Evolutionary conservation across 2,888 invertebrate species (phyloP).

Genomic region (Sympetrum striolatum): DNA sequence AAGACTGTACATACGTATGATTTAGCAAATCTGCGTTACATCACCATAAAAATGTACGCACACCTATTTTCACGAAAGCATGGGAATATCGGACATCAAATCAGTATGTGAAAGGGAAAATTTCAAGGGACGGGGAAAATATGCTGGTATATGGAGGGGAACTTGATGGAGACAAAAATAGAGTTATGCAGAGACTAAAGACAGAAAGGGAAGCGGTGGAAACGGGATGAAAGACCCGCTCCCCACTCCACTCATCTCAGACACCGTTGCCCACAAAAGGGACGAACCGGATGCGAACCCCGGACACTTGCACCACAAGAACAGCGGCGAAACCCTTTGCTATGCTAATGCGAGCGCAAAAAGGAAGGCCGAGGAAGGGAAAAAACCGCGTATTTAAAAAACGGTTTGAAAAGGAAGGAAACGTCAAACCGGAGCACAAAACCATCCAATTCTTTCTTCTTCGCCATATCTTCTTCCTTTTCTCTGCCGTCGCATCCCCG

Average conservation of each 20-base stretch:
- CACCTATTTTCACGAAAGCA: no score
- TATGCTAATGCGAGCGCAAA: conserved; percentile 8
- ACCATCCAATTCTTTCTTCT: background rate
- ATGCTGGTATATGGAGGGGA: background rate
- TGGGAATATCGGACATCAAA: no score
- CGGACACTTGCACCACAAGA: background rate
- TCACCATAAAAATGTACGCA: no score
- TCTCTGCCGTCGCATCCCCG: background rate
- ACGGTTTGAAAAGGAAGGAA: conserved; percentile 6
- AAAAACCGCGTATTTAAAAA: background rate
- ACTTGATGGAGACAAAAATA: background rate
- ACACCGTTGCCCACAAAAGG: conserved; percentile 8
- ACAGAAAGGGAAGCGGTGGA: background rate
- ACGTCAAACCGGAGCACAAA: background rate
- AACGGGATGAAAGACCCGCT: background rate
- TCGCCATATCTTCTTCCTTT: background rate
- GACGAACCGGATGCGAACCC: conserved; percentile 26
- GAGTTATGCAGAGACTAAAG: background rate
- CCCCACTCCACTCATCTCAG: background rate
- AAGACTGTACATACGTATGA: background rate
- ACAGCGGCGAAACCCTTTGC: conserved; percentile 6
- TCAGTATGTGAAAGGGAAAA: no score
- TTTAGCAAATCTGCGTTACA: background rate
- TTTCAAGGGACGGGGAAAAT: no score
- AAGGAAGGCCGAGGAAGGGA: background rate